Percentiles rank a stretch among this genome's conserved stretches.
phyloP scores from a whole-genome alignment of 2,888 invertebrate genomes.

The Mimachlamys varia region DNA sequence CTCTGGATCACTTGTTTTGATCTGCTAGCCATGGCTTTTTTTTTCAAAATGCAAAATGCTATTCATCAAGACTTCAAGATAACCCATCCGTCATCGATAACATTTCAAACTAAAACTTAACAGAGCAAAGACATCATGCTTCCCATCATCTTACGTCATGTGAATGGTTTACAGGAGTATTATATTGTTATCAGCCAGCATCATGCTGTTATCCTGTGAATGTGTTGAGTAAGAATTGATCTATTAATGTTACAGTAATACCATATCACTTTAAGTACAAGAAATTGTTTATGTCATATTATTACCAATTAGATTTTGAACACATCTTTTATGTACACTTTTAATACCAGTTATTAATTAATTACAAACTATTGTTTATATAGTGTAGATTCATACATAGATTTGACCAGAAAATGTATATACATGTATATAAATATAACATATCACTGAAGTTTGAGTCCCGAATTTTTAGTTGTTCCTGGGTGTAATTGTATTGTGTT shows the following conservation, averaged over 20 bases:
- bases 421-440: too few relatives aligned
- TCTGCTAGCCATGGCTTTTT: background rate
- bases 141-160: background rate
- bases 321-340: too few relatives aligned
- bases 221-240: background rate
- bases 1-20: background rate
- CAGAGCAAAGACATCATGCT: background rate
- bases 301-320: too few relatives aligned
- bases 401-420: too few relatives aligned
- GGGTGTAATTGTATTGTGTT: too few relatives aligned
- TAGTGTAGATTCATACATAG: too few relatives aligned
- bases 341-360: too few relatives aligned
- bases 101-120: background rate
- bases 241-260: background rate
- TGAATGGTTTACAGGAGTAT: background rate
- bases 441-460: too few relatives aligned
- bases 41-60: background rate
- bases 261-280: background rate
- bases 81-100: background rate
- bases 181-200: background rate
- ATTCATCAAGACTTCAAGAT: background rate
- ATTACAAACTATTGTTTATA: too few relatives aligned
- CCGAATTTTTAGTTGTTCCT: too few relatives aligned
- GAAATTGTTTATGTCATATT: too few relatives aligned
- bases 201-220: background rate